Evolutionary conservation across 2,888 invertebrate species (phyloP).

Genomic region (Arctia plantaginis): DNA sequence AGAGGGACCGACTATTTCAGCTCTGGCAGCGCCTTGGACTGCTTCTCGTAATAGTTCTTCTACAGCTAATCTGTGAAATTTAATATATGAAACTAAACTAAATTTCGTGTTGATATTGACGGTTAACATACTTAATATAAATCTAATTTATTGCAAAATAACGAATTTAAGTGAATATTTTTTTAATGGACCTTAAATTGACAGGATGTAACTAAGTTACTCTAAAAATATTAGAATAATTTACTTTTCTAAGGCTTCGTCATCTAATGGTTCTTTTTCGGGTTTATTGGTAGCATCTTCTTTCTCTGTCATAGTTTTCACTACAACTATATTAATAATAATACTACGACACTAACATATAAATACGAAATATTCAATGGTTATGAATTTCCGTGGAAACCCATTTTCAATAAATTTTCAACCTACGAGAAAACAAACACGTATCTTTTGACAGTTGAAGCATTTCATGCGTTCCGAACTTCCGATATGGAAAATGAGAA

Average conservation of each 20-base stretch:
- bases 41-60: constrained; percentile 88
- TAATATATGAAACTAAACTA: background rate
- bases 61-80: constrained; percentile 80
- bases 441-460: constrained; percentile 57
- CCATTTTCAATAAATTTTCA: constrained; percentile 56
- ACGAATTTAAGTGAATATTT: background rate
- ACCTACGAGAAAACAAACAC: constrained; percentile 66
- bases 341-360: constrained; percentile 40
- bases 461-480: constrained; percentile 32
- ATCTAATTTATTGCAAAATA: background rate
- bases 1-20: constrained; percentile 86
- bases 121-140: too few species aligned
- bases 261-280: constrained; percentile 78
- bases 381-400: constrained; percentile 53
- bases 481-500: background rate
- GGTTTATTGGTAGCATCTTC: constrained; percentile 78
- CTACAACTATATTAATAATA: constrained; percentile 44
- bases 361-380: constrained; percentile 29
- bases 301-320: constrained; percentile 83
- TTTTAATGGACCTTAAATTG: background rate
- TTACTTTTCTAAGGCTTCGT: constrained; percentile 83
- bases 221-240: constrained; percentile 37
- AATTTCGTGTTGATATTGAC: background rate
- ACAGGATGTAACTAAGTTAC: background rate
- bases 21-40: constrained; percentile 86